Evolutionary conservation across 1,140 invertebrate species (phyloP), one percentile per base, ranked within the genome.

Genomic region (Diprion similis): DNA sequence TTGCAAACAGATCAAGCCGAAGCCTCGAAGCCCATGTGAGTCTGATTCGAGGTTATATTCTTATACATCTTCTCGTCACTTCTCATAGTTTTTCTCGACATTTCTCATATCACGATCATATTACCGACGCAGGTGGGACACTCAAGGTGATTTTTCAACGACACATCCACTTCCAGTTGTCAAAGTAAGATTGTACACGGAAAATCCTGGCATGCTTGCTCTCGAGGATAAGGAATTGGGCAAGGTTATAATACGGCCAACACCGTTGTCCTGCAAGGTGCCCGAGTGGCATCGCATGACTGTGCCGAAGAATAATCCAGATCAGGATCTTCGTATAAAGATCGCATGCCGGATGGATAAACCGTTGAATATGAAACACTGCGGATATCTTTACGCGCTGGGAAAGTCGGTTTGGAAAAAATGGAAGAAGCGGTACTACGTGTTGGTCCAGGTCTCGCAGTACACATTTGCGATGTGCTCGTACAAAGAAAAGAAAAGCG

Each of bases 401-500:
- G 98, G 98, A 37, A 99, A 99, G 90, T 95, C 94, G 73, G 97
- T 99, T 0, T 99, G 98, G 98, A 98, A 99, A 84, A 99, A 99
- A 86, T 99, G 98, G 98, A 99, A 99, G 89, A 96, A 96, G 83
- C 91, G 99, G 74, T 99, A 99, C 89, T 99, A 97, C 91, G 97
- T 99, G 74, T 89, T 99, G 71, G 98, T 99, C 64, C 98, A 99
- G 92, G 97, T 99, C 17, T 99, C 98, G 64, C 99, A 99, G 90
- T 99, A 99, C 88, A 99, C 98, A 47, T 99, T 99, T 91, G 98
- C 98, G 45, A 97, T 99, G 93, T 99, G 99, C 89, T 99, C 96
- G 83, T 99, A 99, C 87, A 96, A 99, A 85, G 98, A 99, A 85
- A 99, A 99, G 89, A 99, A 99, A 89, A 96, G 97, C 19, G 98